phyloP scores from a whole-genome alignment of 2,888 invertebrate genomes.

The Drosophila formosana region DNA sequence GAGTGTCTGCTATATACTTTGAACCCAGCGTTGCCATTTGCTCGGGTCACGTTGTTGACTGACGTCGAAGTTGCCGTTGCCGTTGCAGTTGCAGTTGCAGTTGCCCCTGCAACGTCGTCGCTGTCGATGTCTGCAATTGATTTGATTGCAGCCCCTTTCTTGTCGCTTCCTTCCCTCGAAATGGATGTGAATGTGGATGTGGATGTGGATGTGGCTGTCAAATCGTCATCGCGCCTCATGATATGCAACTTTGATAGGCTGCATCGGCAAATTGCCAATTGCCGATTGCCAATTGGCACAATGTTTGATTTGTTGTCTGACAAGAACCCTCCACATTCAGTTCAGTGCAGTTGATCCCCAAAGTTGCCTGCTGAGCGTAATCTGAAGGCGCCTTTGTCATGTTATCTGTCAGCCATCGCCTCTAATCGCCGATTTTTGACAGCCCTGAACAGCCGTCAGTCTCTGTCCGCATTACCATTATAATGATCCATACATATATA shows the following conservation, averaged over 20 bases:
- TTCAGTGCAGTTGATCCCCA: not conserved
- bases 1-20: conserved; percentile 4
- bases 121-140: conserved; percentile 53
- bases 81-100: not conserved
- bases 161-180: conserved; percentile 10
- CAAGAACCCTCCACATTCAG: conserved; percentile 20
- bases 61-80: conserved; percentile 7
- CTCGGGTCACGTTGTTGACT: conserved; percentile 40
- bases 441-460: conserved; percentile 24
- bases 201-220: conserved; percentile 56
- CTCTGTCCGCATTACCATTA: not conserved
- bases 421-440: conserved; percentile 44
- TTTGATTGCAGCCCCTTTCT: conserved; percentile 48
- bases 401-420: conserved; percentile 57
- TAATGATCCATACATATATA: not conserved
- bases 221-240: conserved; percentile 58
- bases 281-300: conserved; percentile 63
- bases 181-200: too few relatives aligned
- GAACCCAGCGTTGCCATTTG: conserved; percentile 16
- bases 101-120: not conserved
- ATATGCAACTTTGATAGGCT: conserved; percentile 55
- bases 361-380: conserved; percentile 35
- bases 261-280: conserved; percentile 55
- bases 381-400: conserved; percentile 61
- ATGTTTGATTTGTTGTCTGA: conserved; percentile 72